phyloP scores from a whole-genome alignment of 2,113 vertebrate species.

The Dendrocopos noguchii region DNA sequence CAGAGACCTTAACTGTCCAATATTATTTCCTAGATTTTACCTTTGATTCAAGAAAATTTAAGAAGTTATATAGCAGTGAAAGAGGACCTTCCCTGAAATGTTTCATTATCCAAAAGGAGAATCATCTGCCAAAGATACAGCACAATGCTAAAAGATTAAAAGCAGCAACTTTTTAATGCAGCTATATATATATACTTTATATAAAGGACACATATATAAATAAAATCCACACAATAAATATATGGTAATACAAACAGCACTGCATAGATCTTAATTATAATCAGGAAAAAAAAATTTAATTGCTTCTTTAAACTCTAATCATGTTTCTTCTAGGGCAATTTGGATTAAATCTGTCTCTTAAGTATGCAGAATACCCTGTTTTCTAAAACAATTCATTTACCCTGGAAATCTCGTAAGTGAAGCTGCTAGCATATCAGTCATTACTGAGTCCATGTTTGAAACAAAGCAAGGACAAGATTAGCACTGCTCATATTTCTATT shows the following conservation, averaged over 20 bases:
- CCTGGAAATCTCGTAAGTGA: not conserved
- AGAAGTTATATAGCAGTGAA: not conserved
- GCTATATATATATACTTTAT: not conserved
- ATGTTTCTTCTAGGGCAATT: not conserved
- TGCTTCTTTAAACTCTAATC: not conserved
- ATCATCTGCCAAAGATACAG: not conserved
- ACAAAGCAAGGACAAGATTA: not conserved
- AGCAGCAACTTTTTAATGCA: not conserved
- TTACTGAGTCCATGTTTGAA: not conserved
- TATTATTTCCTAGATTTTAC: not conserved
- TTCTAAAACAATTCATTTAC: constrained; percentile 17
- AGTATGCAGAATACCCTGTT: not conserved
- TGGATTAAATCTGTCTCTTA: not conserved
- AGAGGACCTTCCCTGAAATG: not conserved
- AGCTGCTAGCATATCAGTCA: not conserved
- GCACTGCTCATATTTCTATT: not conserved
- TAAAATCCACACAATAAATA: not conserved
- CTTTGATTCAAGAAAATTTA: not conserved
- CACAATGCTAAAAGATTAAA: not conserved
- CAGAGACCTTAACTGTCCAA: not conserved
- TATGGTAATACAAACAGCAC: not conserved
- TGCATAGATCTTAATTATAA: not conserved
- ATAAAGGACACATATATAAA: not conserved
- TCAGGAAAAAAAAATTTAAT: not conserved
- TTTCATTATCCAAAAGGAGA: not conserved